These are phyloP conservation scores for Triplophysa yarkandensis DNA, from an alignment of 2,797 vertebrate species.

Conservation along the genomic window DNA sequence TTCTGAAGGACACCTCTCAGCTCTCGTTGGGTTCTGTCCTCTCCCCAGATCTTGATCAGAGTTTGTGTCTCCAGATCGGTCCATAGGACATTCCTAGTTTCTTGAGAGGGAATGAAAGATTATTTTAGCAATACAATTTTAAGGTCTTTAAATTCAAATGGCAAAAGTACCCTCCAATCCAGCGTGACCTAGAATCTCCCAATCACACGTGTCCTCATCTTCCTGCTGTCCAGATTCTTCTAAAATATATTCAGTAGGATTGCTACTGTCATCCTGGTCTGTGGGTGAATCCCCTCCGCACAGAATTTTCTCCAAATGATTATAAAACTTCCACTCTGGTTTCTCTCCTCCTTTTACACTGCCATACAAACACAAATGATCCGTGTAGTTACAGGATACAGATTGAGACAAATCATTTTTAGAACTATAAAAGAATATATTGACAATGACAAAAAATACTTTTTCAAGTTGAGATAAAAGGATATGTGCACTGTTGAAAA, in stretches of 20 bases:
- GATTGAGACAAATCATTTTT: neutral
- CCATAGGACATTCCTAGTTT: constrained; percentile 71
- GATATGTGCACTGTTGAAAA: no score
- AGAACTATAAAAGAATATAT: no score
- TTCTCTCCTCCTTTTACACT: constrained; percentile 62
- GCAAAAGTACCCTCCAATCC: constrained; percentile 55
- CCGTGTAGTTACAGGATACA: neutral
- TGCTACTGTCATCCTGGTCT: constrained; percentile 62
- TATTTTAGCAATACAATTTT: constrained; percentile 3
- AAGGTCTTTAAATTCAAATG: neutral
- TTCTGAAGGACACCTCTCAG: constrained; percentile 68
- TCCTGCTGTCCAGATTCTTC: constrained; percentile 56
- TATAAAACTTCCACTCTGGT: constrained; percentile 69
- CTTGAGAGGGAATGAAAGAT: constrained; percentile 46
- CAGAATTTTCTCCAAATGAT: constrained; percentile 67
- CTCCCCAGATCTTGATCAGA: constrained; percentile 74
- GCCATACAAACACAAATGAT: constrained; percentile 23
- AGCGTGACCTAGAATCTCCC: constrained; percentile 64
- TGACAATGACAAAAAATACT: no score
- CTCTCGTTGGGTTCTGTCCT: constrained; percentile 68
- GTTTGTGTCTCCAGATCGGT: constrained; percentile 72
- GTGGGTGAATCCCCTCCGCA: constrained; percentile 46
- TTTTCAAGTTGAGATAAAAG: no score
- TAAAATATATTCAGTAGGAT: constrained; percentile 58
- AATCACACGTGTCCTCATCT: constrained; percentile 60